These are phyloP conservation scores for Sebastes cheni DNA, from an alignment of 2,797 vertebrate species.

Conservation along the genomic window DNA sequence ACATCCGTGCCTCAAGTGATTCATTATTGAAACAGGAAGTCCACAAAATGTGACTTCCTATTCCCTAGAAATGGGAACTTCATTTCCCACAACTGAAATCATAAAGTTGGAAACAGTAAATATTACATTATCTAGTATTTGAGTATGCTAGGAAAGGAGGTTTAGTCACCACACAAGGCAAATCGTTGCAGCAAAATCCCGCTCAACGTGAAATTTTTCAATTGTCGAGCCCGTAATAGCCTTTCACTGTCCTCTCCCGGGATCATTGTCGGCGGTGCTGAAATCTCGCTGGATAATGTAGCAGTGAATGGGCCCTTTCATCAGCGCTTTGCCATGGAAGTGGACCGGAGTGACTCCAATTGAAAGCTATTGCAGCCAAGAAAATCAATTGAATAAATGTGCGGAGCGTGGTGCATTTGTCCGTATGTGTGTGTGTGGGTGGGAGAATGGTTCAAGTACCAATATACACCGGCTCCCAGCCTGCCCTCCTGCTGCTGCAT, in stretches of 20 bases:
- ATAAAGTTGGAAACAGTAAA: neutral
- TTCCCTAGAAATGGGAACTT: neutral
- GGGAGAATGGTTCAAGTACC: constrained; percentile 34
- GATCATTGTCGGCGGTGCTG: constrained; percentile 59
- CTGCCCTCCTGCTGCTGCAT: constrained; percentile 40
- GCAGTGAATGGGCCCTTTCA: constrained; percentile 68
- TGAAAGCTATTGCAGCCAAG: constrained; percentile 62
- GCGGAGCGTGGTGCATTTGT: constrained; percentile 6
- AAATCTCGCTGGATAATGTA: constrained; percentile 65
- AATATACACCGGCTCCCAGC: neutral
- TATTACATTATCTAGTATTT: neutral
- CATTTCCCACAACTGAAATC: neutral
- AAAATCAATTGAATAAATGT: constrained; percentile 70
- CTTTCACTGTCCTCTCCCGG: constrained; percentile 52
- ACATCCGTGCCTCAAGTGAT: neutral
- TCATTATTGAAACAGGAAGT: constrained; percentile 5
- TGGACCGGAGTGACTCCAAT: constrained; percentile 68
- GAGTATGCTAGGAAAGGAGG: neutral
- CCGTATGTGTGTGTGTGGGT: constrained; percentile 4
- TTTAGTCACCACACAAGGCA: constrained; percentile 14
- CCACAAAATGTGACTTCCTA: neutral
- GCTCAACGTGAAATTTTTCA: constrained; percentile 23
- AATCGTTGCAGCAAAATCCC: constrained; percentile 16
- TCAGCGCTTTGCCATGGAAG: constrained; percentile 60
- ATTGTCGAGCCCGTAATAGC: constrained; percentile 36